Evolutionary conservation across 92 coral and sea anemone genomes (phyloP), one percentile per base, ranked within the genome.

Genomic region (Epizoanthus scotinus): DNA sequence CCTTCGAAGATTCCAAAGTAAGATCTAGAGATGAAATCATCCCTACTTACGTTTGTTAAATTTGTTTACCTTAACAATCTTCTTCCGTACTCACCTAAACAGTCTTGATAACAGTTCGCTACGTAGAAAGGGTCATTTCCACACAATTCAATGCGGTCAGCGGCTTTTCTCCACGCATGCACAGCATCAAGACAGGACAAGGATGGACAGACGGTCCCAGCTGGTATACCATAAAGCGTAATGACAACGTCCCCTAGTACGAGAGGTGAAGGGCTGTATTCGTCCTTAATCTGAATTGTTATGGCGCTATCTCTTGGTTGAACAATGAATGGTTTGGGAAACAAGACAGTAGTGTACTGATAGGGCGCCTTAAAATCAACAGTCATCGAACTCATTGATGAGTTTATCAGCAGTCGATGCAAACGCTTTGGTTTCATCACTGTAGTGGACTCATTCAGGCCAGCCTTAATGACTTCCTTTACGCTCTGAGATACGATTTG

Each of bases 221-320:
- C 64, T 13, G 79, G 79, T 54, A 73, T 56, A 29, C 79, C 79
- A 36, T 73, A 73, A 10, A 73, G 31, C 26, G 9, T 29, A 18
- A 73, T 73, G 5, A 22, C 28, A 50, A 73, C 55, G 3, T 49
- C 29, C 29, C 13, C 20, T n/a, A 73, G 34, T 1, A 5, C 56
- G 5, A 73, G 0, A 13, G 66, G 79, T 8, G 15, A 14, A 56
- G 17, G 12, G 38, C 17, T 31, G 31, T 55, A 56, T 13, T 55
- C 12, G n/a, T 55, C 19, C 18, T 50, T 29, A 56, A 73, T 73
- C 38, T 73, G 79, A 9, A 73, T 18, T n/a, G 44, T 73, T 17
- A 73, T 24, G 20, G n/a, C 79, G 34, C 53, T 73, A 1, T 49
- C 79, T 73, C 38, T 73, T n/a, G 79, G 64, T 26, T 49, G 79